Conservation (phyloP, 1,140 invertebrate genomes). For the Palaemon carinicauda region DNA sequence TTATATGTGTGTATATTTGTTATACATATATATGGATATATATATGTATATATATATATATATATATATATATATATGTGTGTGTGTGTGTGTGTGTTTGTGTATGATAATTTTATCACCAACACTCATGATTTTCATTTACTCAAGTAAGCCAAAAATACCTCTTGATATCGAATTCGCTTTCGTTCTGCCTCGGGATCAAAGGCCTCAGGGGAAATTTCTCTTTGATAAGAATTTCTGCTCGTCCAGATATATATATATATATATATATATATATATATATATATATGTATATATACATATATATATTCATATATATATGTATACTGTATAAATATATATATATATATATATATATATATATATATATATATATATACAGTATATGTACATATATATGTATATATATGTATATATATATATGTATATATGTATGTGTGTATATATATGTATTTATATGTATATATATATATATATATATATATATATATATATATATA, state of each 20-base stretch:
- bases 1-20: neutral
- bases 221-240: no score
- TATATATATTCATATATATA: neutral
- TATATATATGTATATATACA: neutral
- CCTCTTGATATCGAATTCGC: no score
- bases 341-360: conserved; percentile 14
- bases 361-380: neutral
- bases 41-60: neutral
- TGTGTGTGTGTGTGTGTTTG: neutral
- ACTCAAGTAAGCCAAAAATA: no score
- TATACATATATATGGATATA: neutral
- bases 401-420: neutral
- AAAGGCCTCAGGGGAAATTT: no score
- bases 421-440: neutral
- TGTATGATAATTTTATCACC: no score
- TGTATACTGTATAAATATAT: no score
- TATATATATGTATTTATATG: no score
- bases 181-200: no score
- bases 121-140: no score
- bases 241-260: neutral
- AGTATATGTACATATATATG: neutral
- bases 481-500: neutral
- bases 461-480: no score
- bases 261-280: neutral
- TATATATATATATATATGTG: neutral